phyloP scores from a whole-genome alignment of 92 coral and sea anemone genomes.

The Heliopora coerulea region DNA sequence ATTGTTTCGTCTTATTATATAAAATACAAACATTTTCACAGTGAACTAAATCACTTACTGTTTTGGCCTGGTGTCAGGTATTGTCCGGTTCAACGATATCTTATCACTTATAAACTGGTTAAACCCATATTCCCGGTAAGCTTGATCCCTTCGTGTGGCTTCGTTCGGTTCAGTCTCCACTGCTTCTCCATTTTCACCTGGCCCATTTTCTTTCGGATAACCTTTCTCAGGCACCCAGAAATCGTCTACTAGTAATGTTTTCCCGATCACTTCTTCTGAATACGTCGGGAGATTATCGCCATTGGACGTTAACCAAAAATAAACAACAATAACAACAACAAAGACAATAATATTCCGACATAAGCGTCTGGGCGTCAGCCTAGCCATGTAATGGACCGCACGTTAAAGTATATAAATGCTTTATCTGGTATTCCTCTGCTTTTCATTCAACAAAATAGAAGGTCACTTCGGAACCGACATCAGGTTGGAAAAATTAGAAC shows the following conservation, averaged over 20 bases:
- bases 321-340: slow-evolving; percentile 6
- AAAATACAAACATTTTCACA: no score
- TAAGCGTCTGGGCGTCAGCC: slow-evolving; percentile 26
- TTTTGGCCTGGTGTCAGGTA: slow-evolving; percentile 78
- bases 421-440: no score
- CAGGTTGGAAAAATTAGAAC: no score
- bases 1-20: no score
- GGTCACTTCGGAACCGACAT: no score
- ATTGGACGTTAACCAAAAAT: slow-evolving; percentile 1
- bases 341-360: slow-evolving; percentile 3
- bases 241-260: slow-evolving; percentile 55
- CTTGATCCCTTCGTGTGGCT: slow-evolving; percentile 55
- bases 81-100: slow-evolving; percentile 73
- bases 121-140: slow-evolving; percentile 87
- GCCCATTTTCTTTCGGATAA: slow-evolving; percentile 45
- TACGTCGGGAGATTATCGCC: neutral
- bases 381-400: slow-evolving; percentile 6
- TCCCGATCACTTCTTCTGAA: slow-evolving; percentile 12
- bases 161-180: slow-evolving; percentile 72
- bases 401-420: no score
- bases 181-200: slow-evolving; percentile 82
- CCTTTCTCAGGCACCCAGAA: slow-evolving; percentile 91
- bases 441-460: no score
- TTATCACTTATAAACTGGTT: slow-evolving; percentile 90
- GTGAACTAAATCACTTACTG: slow-evolving; percentile 68